Conservation (phyloP, 2,888 invertebrate species). For the Willowsia nigromaculata region DNA sequence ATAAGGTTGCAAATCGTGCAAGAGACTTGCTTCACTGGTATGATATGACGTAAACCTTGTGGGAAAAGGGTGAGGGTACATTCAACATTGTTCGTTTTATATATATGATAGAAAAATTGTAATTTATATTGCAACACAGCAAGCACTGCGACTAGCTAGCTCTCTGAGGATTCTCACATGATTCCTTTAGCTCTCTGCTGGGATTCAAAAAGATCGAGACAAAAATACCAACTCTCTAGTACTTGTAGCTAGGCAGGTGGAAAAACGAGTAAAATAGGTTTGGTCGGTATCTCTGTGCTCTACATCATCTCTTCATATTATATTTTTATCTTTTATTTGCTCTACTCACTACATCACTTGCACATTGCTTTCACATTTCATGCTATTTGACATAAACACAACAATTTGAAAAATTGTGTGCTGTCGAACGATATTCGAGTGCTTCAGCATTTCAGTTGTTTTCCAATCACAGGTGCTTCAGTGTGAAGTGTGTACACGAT, state of each 20-base stretch:
- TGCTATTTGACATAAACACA: not conserved
- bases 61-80: not conserved
- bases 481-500: too few relatives aligned
- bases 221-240: not conserved
- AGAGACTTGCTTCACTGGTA: not conserved
- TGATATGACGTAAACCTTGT: not conserved
- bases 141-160: not conserved
- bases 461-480: too few relatives aligned
- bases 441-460: too few relatives aligned
- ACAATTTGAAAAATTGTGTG: not conserved
- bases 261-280: not conserved
- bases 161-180: not conserved
- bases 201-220: not conserved
- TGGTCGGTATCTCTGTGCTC: not conserved
- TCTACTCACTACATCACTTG: not conserved
- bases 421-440: not conserved
- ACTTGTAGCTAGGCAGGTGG: not conserved
- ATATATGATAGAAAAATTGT: not conserved
- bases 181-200: not conserved
- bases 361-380: not conserved
- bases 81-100: not conserved
- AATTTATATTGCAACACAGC: not conserved
- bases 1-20: conserved; percentile 3
- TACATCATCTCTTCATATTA: not conserved
- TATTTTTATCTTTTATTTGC: not conserved